These are phyloP conservation scores for Alcedo atthis DNA, from an alignment of 2,797 vertebrate genomes.

Conservation along the genomic window DNA sequence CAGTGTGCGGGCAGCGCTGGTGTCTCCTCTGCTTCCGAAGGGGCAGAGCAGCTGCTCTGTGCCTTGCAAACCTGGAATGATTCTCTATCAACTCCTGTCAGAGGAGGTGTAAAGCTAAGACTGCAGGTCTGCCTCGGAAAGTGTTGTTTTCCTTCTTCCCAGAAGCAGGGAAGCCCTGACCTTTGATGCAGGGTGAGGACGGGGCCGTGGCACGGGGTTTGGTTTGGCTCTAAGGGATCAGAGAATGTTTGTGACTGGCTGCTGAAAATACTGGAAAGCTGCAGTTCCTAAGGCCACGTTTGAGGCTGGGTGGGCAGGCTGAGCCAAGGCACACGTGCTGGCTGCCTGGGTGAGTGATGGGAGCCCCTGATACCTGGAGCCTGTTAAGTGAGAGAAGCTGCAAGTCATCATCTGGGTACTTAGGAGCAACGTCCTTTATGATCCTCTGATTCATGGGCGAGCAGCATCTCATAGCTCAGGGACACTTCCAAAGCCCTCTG, in stretches of 20 bases:
- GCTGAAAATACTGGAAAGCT: neutral
- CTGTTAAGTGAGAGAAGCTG: neutral
- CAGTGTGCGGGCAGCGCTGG: neutral
- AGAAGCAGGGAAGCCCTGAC: neutral
- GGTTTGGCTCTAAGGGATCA: neutral
- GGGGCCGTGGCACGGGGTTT: neutral
- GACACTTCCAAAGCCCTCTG: slow-evolving; percentile 36
- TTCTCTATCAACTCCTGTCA: neutral
- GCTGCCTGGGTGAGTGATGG: slow-evolving; percentile 41
- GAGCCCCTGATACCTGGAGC: neutral
- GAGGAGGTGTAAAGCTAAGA: slow-evolving; percentile 1
- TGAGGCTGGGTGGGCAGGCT: neutral
- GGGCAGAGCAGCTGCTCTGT: neutral
- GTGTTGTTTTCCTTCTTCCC: neutral
- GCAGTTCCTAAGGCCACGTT: neutral
- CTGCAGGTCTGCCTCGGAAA: slow-evolving; percentile 2
- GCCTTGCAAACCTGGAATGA: neutral
- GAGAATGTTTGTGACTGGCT: neutral
- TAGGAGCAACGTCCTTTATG: slow-evolving; percentile 39
- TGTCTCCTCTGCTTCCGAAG: neutral
- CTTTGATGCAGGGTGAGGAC: neutral
- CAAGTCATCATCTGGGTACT: slow-evolving; percentile 45
- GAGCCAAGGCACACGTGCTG: neutral
- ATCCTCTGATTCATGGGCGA: slow-evolving; percentile 54
- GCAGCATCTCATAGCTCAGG: slow-evolving; percentile 46